Conservation (phyloP, 35 echinoderm and acorn worm species). For the Lytechinus variegatus region DNA sequence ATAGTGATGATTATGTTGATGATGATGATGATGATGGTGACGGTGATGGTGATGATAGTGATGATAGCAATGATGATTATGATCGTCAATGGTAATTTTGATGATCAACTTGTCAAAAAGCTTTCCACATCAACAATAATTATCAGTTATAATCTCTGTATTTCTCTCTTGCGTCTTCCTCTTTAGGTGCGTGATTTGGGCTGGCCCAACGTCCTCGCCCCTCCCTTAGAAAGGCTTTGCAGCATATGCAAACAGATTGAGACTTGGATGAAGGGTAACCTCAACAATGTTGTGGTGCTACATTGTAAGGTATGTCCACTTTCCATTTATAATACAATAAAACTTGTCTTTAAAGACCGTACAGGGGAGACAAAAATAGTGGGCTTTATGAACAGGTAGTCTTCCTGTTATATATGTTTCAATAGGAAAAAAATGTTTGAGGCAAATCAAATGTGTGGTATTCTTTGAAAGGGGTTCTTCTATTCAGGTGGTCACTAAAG, state of each 20-base stretch:
- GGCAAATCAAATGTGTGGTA: too few relatives aligned
- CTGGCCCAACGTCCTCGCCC: constrained; percentile 86
- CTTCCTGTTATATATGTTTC: too few relatives aligned
- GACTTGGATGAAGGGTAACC: constrained; percentile 81
- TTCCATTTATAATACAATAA: background rate
- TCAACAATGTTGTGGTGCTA: constrained; percentile 83
- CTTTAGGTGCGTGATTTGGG: constrained; percentile 81
- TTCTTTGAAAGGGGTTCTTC: too few relatives aligned
- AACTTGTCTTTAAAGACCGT: too few relatives aligned
- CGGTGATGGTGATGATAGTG: background rate
- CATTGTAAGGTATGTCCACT: constrained; percentile 82
- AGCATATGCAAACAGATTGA: constrained; percentile 97
- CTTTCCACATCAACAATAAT: background rate
- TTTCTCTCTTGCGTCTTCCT: background rate
- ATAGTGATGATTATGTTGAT: background rate
- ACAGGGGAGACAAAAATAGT: too few relatives aligned
- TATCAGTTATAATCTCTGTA: background rate
- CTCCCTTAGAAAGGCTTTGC: constrained; percentile 87
- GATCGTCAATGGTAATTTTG: too few relatives aligned
- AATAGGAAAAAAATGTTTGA: too few relatives aligned
- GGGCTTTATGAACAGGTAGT: too few relatives aligned
- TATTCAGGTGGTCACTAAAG: too few relatives aligned
- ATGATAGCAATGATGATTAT: background rate
- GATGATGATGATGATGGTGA: background rate
- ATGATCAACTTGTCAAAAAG: background rate